Evolutionary conservation across 2,797 vertebrate species (phyloP), one percentile per base, ranked within the genome.

Genomic region (Ara ararauna): DNA sequence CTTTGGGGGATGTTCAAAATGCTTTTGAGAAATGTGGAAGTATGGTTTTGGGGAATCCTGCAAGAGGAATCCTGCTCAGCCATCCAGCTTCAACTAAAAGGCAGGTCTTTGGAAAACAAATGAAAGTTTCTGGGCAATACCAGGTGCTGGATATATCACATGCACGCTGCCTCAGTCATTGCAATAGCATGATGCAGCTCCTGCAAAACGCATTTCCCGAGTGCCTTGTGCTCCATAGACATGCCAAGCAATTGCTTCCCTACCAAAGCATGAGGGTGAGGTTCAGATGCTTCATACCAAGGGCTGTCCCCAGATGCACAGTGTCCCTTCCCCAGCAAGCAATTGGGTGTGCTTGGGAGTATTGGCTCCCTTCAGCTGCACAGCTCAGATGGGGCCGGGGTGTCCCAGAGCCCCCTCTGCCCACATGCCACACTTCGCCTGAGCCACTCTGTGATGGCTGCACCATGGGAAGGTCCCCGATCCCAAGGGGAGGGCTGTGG

Each of bases 351-450:
- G 42, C 40, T 26, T 27, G 56, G 40, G 18, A 56, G 23, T 30
- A 21, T 11, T 0, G 0, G 3, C 58, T 72, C n/a, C 45, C 24
- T 67, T 42, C 53, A 67, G 48, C 38, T 67, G 30, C 47, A 42
- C 38, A 30, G 23, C n/a, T 75, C 30, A 42, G 53, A 58, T 0
- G 11, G 30, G 26, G 47, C 32, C 1, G 1, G 1, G 5, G 19
- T 74, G 56, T 17, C 30, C 54, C 53, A 17, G 27, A 85, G 9
- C 27, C 27, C 45, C 85, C 51, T 10, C 30, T 70, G 22, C 19
- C 38, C 32, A 26, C 15, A 1, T 17, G 23, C 26, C 64, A 64
- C 9, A 11, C 27, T 68, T 54, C 60, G 24, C 66, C 23, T 9
- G 56, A 78, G 38, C 18, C 50, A 50, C 30, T 29, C n/a, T n/a